phyloP scores from a whole-genome alignment of 1,140 invertebrate species.

The Trachymyrmex cornetzi region DNA sequence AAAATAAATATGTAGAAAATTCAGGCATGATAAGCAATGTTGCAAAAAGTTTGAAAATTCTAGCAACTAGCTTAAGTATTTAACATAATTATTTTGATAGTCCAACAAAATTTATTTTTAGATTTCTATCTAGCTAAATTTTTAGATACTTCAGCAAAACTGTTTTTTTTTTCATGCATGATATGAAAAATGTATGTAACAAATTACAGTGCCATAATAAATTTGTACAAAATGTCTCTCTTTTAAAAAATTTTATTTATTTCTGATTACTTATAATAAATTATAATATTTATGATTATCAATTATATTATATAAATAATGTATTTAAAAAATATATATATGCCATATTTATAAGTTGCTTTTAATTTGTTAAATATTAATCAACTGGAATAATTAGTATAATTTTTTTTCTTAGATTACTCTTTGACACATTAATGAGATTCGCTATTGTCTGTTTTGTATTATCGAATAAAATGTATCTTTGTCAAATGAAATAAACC shows the following conservation, averaged over 20 bases:
- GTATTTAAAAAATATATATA: no score
- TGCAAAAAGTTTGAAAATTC: no score
- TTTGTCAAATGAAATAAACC: conserved; percentile 24
- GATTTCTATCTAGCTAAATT: no score
- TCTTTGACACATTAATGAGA: background rate
- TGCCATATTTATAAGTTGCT: background rate
- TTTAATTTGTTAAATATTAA: background rate
- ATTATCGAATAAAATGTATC: background rate
- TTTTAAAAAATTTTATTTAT: background rate
- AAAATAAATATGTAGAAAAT: no score
- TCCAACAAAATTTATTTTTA: no score
- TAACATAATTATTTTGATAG: no score
- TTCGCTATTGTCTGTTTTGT: background rate
- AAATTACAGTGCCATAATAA: background rate
- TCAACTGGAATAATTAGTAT: background rate
- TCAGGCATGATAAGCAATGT: no score
- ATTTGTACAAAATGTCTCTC: background rate
- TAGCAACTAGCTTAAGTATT: no score
- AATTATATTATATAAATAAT: background rate
- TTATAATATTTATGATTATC: background rate
- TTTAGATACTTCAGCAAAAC: no score
- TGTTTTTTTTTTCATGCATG: no score
- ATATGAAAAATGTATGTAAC: background rate
- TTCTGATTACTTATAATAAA: background rate
- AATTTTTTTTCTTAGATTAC: background rate